These are phyloP conservation scores for Pithecia hirsuta DNA, from an alignment of 2,797 vertebrate genomes.

Conservation along the genomic window DNA sequence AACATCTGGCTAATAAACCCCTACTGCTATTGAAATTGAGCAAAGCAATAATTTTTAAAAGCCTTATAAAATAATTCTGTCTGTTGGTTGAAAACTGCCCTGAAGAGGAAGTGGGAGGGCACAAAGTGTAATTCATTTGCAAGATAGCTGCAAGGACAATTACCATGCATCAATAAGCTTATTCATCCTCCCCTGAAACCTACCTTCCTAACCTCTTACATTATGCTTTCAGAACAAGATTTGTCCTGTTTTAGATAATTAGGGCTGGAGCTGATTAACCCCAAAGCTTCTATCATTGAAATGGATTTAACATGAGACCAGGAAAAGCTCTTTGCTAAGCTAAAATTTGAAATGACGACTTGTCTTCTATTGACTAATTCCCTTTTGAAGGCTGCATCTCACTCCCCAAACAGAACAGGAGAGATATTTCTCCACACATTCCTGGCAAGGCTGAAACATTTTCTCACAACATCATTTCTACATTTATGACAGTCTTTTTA, in stretches of 20 bases:
- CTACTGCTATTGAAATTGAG: background rate
- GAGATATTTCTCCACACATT: background rate
- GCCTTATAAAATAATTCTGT: background rate
- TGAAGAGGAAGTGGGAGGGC: background rate
- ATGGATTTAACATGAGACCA: background rate
- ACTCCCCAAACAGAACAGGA: background rate
- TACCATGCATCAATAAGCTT: background rate
- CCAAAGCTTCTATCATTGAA: background rate
- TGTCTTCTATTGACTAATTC: background rate
- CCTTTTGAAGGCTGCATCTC: background rate
- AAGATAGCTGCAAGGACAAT: slow-evolving; percentile 17
- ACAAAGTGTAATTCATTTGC: background rate
- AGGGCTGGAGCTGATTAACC: slow-evolving; percentile 37
- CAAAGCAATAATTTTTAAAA: slow-evolving; percentile 4
- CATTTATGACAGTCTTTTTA: background rate
- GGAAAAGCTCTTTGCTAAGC: background rate
- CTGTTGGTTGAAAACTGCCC: background rate
- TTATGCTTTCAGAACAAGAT: background rate
- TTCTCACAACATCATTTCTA: background rate
- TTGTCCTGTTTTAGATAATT: background rate
- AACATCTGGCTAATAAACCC: background rate
- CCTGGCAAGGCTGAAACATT: background rate
- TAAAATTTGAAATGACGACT: background rate
- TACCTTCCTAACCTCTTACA: background rate
- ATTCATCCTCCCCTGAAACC: background rate